phyloP scores from a whole-genome alignment of 2,113 vertebrate genomes.

The Gulo gulo region DNA sequence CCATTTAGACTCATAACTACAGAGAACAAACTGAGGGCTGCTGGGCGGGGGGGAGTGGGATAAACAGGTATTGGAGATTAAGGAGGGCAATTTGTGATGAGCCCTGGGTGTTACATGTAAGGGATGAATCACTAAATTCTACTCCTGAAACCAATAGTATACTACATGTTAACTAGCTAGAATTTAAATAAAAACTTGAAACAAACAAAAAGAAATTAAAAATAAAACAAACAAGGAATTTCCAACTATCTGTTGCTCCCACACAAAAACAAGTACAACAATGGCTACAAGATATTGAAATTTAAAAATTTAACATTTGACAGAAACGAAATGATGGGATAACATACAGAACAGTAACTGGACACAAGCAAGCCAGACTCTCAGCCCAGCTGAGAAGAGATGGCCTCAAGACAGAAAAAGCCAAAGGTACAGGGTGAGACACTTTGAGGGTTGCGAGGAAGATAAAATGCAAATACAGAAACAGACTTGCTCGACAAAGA shows the following conservation, averaged over 20 bases:
- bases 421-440: background rate
- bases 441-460: background rate
- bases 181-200: background rate
- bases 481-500: background rate
- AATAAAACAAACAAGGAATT: background rate
- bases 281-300: background rate
- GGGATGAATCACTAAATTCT: background rate
- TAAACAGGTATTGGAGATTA: background rate
- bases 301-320: slow-evolving; percentile 23
- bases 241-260: background rate
- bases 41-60: background rate
- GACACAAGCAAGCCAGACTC: background rate
- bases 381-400: background rate
- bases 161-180: background rate
- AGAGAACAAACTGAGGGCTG: background rate
- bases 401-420: background rate
- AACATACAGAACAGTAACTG: background rate
- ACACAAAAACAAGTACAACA: background rate
- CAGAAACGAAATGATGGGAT: background rate
- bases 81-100: background rate
- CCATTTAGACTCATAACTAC: background rate
- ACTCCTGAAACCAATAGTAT: background rate
- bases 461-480: background rate
- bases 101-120: background rate
- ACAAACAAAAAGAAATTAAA: background rate